Evolutionary conservation across 2,113 vertebrate species (phyloP).

Genomic region (Labrus mixtus): DNA sequence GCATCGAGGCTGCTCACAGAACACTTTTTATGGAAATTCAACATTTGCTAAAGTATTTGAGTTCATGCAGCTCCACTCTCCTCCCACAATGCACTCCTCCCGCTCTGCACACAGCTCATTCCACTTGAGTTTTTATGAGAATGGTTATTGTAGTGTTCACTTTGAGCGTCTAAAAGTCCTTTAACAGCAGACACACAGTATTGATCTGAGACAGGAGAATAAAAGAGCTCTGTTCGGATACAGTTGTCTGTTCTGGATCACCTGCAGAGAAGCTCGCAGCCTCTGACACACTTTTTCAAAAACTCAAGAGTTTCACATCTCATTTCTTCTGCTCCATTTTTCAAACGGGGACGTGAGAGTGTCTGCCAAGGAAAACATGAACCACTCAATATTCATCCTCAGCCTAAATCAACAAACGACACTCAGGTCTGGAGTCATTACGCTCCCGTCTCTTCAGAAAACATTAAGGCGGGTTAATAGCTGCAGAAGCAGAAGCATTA

Average conservation of each 20-base stretch:
- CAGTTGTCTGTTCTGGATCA: neutral
- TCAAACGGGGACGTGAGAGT: neutral
- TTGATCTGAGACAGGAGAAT: neutral
- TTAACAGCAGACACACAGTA: neutral
- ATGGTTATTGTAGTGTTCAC: slow-evolving; percentile 4
- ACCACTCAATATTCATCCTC: slow-evolving; percentile 35
- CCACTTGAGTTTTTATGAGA: slow-evolving; percentile 18
- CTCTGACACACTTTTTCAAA: neutral
- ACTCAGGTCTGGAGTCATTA: slow-evolving; percentile 25
- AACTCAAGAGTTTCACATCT: neutral
- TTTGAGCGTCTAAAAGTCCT: neutral
- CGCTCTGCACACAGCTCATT: neutral
- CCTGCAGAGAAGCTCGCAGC: neutral
- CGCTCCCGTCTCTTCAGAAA: slow-evolving; percentile 44
- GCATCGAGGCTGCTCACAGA: neutral
- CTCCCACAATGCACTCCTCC: neutral
- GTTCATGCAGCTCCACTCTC: neutral
- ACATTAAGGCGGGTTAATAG: slow-evolving; percentile 53
- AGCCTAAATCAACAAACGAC: slow-evolving; percentile 48
- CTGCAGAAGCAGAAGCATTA: slow-evolving; percentile 57
- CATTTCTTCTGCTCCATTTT: neutral
- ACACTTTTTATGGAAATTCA: neutral
- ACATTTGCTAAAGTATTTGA: slow-evolving; percentile 11
- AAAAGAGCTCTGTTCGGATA: slow-evolving; percentile 3
- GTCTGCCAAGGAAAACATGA: slow-evolving; percentile 12